Evolutionary conservation across 2,888 invertebrate species (phyloP).

Genomic region (Eucera pruinosa): DNA sequence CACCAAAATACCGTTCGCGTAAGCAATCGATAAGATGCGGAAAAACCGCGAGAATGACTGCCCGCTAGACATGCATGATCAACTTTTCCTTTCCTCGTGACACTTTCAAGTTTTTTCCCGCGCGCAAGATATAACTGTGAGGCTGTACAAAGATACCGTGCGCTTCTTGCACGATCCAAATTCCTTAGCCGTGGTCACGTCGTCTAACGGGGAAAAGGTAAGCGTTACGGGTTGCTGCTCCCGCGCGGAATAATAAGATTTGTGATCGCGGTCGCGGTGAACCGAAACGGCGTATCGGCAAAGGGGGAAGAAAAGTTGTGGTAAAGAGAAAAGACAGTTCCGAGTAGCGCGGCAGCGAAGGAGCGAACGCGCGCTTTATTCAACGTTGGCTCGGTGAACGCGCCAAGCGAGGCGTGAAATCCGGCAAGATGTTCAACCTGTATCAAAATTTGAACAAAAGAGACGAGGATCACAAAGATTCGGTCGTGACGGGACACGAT

Average conservation of each 20-base stretch:
- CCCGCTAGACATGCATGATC: background rate
- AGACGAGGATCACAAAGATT: slow-evolving; percentile 84
- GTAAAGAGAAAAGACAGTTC: too few relatives aligned
- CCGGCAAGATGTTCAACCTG: slow-evolving; percentile 89
- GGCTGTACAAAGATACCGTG: too few relatives aligned
- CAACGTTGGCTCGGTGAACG: background rate
- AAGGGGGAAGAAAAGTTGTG: background rate
- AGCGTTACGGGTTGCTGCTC: too few relatives aligned
- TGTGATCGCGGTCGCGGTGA: too few relatives aligned
- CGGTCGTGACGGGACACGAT: slow-evolving; percentile 91
- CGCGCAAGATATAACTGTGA: too few relatives aligned
- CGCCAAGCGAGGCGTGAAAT: background rate
- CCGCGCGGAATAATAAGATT: too few relatives aligned
- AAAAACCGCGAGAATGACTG: background rate
- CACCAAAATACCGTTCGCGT: background rate
- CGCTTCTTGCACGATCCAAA: too few relatives aligned
- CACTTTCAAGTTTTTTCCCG: background rate
- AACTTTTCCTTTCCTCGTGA: background rate
- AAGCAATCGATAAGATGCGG: slow-evolving; percentile 9
- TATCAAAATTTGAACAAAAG: slow-evolving; percentile 89
- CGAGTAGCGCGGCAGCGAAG: too few relatives aligned
- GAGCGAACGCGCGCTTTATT: background rate
- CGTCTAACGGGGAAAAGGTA: too few relatives aligned
- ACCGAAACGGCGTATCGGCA: background rate
- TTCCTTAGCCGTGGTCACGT: too few relatives aligned